A percentile compares a stretch with the other conserved stretches of the same genome.
Conservation (phyloP, 2,888 invertebrate genomes). For the Amphipoea lucens region DNA sequence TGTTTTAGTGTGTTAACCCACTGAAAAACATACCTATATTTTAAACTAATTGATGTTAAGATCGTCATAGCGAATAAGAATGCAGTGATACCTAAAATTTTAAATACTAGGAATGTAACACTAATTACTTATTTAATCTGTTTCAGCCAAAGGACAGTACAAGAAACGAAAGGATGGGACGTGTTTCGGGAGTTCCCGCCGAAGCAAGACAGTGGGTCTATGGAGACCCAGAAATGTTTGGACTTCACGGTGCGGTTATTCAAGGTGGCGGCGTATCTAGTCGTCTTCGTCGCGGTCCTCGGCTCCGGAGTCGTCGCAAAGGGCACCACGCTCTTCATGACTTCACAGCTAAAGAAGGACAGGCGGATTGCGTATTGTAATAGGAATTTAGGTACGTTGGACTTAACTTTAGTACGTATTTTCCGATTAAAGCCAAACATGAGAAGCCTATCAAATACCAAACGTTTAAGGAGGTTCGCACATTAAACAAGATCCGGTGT, state of each 20-base stretch:
- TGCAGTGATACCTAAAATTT: background rate
- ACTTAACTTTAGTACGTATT: conserved; percentile 6
- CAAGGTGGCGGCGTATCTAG: conserved; percentile 95
- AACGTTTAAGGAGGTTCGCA: conserved; percentile 42
- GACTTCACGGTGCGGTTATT: conserved; percentile 95
- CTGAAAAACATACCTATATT: conserved; percentile 3
- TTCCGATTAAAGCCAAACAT: conserved; percentile 25
- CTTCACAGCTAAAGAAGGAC: conserved; percentile 95
- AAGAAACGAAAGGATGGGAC: conserved; percentile 98
- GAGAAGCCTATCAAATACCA: conserved; percentile 32
- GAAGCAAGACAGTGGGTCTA: conserved; percentile 96
- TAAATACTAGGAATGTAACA: background rate
- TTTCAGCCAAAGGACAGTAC: conserved; percentile 94
- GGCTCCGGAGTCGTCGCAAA: conserved; percentile 96
- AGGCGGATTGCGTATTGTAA: conserved; percentile 95
- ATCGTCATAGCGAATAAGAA: background rate
- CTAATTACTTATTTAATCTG: conserved; percentile 47
- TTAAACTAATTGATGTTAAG: background rate
- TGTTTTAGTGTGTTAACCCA: conserved; percentile 2
- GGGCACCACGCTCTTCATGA: conserved; percentile 97
- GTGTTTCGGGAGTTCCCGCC: conserved; percentile 98
- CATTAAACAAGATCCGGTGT: conserved; percentile 57
- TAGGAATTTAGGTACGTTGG: conserved; percentile 93
- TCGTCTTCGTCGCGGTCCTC: conserved; percentile 96
- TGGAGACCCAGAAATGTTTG: conserved; percentile 96